These are phyloP conservation scores for Pelobates fuscus DNA, from an alignment of 2,113 vertebrate species.

Conservation along the genomic window DNA sequence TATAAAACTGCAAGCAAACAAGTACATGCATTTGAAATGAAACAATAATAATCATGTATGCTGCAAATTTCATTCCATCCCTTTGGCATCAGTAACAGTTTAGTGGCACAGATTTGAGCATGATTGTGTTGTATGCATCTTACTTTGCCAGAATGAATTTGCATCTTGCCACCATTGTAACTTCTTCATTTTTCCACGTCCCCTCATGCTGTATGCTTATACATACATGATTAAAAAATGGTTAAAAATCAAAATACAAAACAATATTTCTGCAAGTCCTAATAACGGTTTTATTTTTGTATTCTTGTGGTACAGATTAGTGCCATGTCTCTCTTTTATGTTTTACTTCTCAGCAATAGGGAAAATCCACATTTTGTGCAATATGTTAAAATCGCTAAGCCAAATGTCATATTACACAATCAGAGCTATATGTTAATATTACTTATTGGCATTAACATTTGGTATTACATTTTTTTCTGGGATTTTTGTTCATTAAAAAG, in stretches of 20 bases:
- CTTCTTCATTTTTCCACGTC: slow-evolving; percentile 60
- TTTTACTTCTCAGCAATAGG: slow-evolving; percentile 56
- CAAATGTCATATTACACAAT: slow-evolving; percentile 61
- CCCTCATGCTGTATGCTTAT: slow-evolving; percentile 56
- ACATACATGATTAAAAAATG: slow-evolving; percentile 63
- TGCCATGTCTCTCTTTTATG: slow-evolving; percentile 47
- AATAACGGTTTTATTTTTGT: slow-evolving; percentile 56
- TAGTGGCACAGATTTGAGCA: slow-evolving; percentile 60
- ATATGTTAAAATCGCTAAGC: slow-evolving; percentile 62
- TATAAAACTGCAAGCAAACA: slow-evolving; percentile 54
- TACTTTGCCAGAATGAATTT: slow-evolving; percentile 66
- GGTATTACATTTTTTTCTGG: slow-evolving; percentile 58
- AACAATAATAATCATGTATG: slow-evolving; percentile 60
- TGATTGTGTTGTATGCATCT: slow-evolving; percentile 64
- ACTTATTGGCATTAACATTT: slow-evolving; percentile 55
- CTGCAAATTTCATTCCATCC: slow-evolving; percentile 56
- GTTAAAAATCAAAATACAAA: slow-evolving; percentile 59
- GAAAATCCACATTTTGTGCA: slow-evolving; percentile 61
- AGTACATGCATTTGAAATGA: slow-evolving; percentile 58
- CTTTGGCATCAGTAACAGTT: slow-evolving; percentile 53
- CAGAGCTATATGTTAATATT: slow-evolving; percentile 59
- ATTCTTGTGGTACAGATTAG: slow-evolving; percentile 52
- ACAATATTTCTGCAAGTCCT: slow-evolving; percentile 59
- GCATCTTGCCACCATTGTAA: slow-evolving; percentile 61
- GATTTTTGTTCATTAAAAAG: slow-evolving; percentile 65